Evolutionary conservation across 2,888 invertebrate genomes (phyloP), one percentile per base, ranked within the genome.

Genomic region (Drosophila pegasa): DNA sequence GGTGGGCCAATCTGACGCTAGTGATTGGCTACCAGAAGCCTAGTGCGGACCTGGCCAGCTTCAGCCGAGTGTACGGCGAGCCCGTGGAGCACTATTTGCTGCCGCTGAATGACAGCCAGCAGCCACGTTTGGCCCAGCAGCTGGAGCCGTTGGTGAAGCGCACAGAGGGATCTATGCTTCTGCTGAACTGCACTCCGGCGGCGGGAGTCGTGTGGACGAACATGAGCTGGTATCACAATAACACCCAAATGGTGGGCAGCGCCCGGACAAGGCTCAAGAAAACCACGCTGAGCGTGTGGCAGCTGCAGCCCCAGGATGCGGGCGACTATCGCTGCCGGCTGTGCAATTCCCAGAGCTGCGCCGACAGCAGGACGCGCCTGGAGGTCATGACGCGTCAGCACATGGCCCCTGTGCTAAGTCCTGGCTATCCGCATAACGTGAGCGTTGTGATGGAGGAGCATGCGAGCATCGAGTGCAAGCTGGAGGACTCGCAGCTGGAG

Each of bases 311-410:
- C 5, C 93, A 94, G 22, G 99, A 99, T 90, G 94, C 95, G 58
- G 99, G 98, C 2, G 95, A 96, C 85, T 99, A 98, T 91, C 96
- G 95, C 0, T 99, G 99, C 90, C 93, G 94, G 35, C 95, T 98
- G 8, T 96, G 96, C 92, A 99, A 98, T 90, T 92, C 93, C 16
- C 92, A 95, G 52, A 98, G 96, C 0, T 96, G 96, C 86, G 95
- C 96, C 62, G 18, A 18, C 18, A 93, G 95, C 55, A 95, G 94
- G 0, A 95, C 94, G 78, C 93, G 93, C 67, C 93, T 97, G 47
- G 94, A 94, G 63, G 94, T 97, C 94, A 94, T 91, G 95, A 97
- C 96, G 90, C 95, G 97, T 65, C 95, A 95, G 90, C 96, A 96
- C 73, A 95, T 95, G 94, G 92, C 56, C 2, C 98, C 81, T 0